Percentiles rank a stretch among this genome's conserved stretches.
Conservation (phyloP, 2,888 invertebrate species). For the Ophion ellenae region DNA sequence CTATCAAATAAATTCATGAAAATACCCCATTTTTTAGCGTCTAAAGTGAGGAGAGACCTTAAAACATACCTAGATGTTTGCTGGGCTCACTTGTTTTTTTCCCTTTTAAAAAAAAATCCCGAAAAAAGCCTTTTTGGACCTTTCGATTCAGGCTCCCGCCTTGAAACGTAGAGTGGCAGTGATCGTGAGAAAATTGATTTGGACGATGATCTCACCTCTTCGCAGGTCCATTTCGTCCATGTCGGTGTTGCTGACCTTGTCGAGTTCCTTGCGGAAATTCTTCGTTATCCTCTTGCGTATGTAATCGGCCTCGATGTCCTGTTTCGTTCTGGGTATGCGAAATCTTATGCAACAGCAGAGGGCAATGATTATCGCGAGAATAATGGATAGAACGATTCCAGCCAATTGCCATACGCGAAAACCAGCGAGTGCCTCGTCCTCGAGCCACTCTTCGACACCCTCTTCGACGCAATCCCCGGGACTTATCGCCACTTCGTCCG, state of each 20-base stretch:
- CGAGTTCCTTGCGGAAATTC: constrained; percentile 92
- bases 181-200: background rate
- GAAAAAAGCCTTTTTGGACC: background rate
- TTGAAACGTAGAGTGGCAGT: background rate
- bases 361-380: constrained; percentile 85
- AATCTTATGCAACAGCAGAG: constrained; percentile 96
- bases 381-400: constrained; percentile 78
- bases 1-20: too few relatives aligned
- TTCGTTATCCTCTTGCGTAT: constrained; percentile 92
- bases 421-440: constrained; percentile 87
- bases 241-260: constrained; percentile 92
- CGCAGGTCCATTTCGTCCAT: constrained; percentile 93
- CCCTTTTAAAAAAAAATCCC: background rate
- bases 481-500: constrained; percentile 71
- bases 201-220: constrained; percentile 85
- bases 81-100: too few relatives aligned
- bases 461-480: constrained; percentile 75
- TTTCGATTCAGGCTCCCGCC: too few relatives aligned
- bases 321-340: constrained; percentile 96
- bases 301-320: constrained; percentile 97
- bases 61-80: too few relatives aligned
- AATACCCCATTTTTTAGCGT: too few relatives aligned
- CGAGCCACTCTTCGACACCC: constrained; percentile 88
- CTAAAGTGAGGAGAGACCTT: too few relatives aligned
- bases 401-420: constrained; percentile 91